Evolutionary conservation across 2,888 invertebrate species (phyloP), one percentile per base, ranked within the genome.

Genomic region (Boloria selene): DNA sequence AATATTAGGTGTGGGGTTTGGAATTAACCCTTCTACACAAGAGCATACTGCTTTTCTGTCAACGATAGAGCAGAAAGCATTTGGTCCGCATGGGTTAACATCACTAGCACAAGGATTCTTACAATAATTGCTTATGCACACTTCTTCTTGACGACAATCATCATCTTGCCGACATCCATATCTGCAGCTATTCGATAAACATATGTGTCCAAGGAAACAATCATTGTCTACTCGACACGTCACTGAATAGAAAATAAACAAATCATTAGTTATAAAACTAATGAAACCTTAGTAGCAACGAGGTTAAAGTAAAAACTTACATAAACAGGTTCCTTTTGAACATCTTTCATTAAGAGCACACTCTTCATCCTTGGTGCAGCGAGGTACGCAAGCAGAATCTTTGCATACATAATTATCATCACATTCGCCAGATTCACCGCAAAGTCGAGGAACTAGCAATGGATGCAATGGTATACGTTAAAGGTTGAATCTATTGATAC

Each of bases 271-370:
- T 55, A 16, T 59, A 14, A 60, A 26, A 50, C 70, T 61, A 69
- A 42, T 55, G 17, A 26, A 55, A n/a, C 31, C 42, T 31, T 0
- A 26, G 14, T 13, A 16, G 38, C 26, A 26, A 54, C 70, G 50
- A 14, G 62, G 26, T 60, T 16, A 42, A 42, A 49, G 38, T 7
- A 22, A 54, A 50, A 51, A 94, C 95, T 94, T 92, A 96, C 95
- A 87, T 78, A 97, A 94, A 82, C 98, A 98, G 77, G 95, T 95
- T 73, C 95, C 96, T 77, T 94, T 93, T 10, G 96, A 90, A 86
- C 98, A 98, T 84, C 97, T 96, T 87, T 98, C 98, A 81, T 98
- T 98, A 68, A 96, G 93, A 3, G 97, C 98, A 82, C 98, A 98
- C 72, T 96, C 94, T 75, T 95, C 95, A 82, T 98, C 97, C 16